A percentile compares a stretch with the other conserved stretches of the same genome.
Evolutionary conservation across 1,140 invertebrate genomes (phyloP).

Genomic region (Drosophila kohkoa): DNA sequence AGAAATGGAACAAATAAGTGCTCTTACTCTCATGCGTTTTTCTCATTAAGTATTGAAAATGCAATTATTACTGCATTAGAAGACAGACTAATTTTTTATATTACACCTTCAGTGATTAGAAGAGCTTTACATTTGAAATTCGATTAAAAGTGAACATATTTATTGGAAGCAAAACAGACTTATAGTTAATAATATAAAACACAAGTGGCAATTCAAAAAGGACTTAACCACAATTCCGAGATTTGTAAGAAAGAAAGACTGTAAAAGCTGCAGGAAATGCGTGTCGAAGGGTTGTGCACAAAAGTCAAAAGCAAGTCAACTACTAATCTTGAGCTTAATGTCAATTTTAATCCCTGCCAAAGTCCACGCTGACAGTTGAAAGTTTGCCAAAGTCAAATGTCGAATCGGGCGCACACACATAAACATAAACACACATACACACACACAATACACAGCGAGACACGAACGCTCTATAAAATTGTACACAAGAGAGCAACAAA

Average conservation of each 20-base stretch:
- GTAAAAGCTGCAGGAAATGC: constrained; percentile 4
- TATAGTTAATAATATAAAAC: constrained; percentile 24
- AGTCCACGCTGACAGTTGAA: constrained; percentile 70
- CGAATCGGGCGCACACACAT: constrained; percentile 34
- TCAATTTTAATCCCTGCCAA: constrained; percentile 67
- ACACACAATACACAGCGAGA: neutral
- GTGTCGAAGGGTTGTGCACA: constrained; percentile 18
- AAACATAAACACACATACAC: constrained; percentile 5
- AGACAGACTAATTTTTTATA: neutral
- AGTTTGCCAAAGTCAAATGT: constrained; percentile 63
- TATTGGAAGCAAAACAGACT: constrained; percentile 22
- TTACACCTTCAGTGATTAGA: neutral
- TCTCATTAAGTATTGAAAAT: neutral
- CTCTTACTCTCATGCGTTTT: neutral
- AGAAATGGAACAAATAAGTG: neutral
- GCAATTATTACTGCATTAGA: neutral
- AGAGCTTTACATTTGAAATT: constrained; percentile 2
- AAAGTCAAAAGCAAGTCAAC: constrained; percentile 57
- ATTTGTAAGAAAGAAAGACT: constrained; percentile 9
- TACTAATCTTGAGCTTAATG: constrained; percentile 78
- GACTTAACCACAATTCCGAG: constrained; percentile 30
- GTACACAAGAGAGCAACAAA: constrained; percentile 76
- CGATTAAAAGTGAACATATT: neutral
- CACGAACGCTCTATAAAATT: constrained; percentile 63
- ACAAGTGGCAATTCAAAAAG: constrained; percentile 37